Base-by-base conservation (phyloP, 2,888 invertebrate species). In the Polyommatus iphigenia region DNA sequence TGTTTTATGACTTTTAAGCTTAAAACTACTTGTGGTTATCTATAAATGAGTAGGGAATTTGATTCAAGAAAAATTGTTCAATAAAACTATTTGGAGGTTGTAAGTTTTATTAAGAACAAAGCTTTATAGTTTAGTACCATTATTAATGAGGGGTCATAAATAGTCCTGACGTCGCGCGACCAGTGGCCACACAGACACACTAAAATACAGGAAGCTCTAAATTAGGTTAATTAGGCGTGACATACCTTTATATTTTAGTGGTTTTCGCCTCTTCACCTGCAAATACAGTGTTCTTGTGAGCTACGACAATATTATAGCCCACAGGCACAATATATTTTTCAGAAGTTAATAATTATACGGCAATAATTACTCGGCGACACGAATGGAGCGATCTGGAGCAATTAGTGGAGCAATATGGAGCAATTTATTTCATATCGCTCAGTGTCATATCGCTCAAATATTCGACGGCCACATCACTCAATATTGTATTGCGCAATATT, bases 111-210 rank as follows among this genome's bases (percentile, higher is more conserved):
- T 29, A 4, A 24, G 24, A 73, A 46, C 20, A 6, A 24, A 20
- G 7, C 50, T 5, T 46, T 46, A 15, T 20, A 73, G 24, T n/a
- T 20, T 73, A 46, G 13, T 73, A 50, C 24, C 20, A 10, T 72
- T 46, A 73, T 73, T 50, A 73, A 73, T 46, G 24, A 13, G 41
- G 20, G 50, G 73, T 46, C 46, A 73, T 73, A 73, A 73, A 73
- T 46, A 73, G 46, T 24, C 73, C 10, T 15, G 13, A 46, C 46
- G 41, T 73, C 20, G 20, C 13, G 41, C 41, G 24, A 24, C 18
- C 54, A 54, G 54, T 54, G 54, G 54, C 20, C 41, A 46, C 15
- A 50, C 46, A 29, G 50, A 72, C 5, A 41, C 41, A 72, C 20
- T 41, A 72, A 72, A 50, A 73, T 24, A 24, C 73, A 46, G 73